A percentile compares a stretch with the other conserved stretches of the same genome.
These are phyloP conservation scores for Heterocephalus glaber DNA, from an alignment of 2,113 vertebrate species.

Conservation along the genomic window DNA sequence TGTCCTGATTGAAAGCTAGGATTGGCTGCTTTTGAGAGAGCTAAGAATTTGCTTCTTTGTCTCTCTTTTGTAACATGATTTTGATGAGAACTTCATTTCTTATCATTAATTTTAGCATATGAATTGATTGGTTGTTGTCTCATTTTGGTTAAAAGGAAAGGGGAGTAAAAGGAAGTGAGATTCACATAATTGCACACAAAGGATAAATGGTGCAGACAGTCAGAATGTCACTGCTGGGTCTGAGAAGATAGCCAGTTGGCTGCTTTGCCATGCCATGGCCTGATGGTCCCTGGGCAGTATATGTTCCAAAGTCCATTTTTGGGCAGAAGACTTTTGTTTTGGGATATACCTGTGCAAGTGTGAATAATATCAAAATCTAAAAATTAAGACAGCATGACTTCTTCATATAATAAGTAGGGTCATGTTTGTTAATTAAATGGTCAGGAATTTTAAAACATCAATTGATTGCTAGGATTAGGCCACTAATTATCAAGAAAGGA, in stretches of 20 bases:
- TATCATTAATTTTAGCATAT: slow-evolving; percentile 29
- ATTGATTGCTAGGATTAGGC: not conserved
- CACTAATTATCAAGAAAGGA: not conserved
- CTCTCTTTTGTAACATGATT: slow-evolving; percentile 35
- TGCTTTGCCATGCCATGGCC: not conserved
- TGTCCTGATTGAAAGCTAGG: not conserved
- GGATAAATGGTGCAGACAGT: not conserved
- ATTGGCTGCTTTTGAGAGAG: slow-evolving; percentile 1
- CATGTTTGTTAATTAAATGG: not conserved
- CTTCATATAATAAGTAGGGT: not conserved
- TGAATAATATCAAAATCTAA: not conserved
- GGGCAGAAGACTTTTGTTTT: not conserved
- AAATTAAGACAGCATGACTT: not conserved
- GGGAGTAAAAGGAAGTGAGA: not conserved
- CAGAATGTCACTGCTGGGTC: not conserved
- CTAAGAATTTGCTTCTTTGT: slow-evolving; percentile 46
- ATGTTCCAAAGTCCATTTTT: not conserved
- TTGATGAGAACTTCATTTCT: slow-evolving; percentile 53
- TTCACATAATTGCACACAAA: not conserved
- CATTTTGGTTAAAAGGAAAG: slow-evolving; percentile 10
- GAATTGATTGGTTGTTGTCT: slow-evolving; percentile 2
- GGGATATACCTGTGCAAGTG: not conserved
- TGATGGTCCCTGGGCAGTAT: not conserved
- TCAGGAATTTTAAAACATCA: not conserved
- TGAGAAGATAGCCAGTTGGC: not conserved